These are phyloP conservation scores for Crocuta crocuta DNA, from an alignment of 2,113 vertebrate genomes.

Conservation along the genomic window DNA sequence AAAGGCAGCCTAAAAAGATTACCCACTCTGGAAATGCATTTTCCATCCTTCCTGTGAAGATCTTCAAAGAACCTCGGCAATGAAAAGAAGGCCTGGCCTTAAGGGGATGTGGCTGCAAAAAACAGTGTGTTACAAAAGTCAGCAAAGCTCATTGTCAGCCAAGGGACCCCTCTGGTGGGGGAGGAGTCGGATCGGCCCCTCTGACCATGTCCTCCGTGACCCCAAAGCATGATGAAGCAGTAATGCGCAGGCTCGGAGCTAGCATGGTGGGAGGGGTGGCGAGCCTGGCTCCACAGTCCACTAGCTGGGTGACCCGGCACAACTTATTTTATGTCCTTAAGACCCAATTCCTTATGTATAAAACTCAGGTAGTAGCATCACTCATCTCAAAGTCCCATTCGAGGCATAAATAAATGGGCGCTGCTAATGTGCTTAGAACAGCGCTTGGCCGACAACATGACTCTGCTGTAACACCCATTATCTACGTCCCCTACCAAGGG, in stretches of 20 bases:
- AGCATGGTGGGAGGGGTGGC: no score
- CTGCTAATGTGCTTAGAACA: rapidly evolving
- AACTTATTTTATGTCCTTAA: background rate
- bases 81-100: background rate
- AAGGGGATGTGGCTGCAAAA: background rate
- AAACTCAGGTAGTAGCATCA: background rate
- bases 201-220: rapidly evolving
- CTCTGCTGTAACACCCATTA: rapidly evolving
- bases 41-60: background rate
- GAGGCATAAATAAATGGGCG: rapidly evolving
- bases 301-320: rapidly evolving
- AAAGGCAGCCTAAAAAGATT: background rate
- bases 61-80: background rate
- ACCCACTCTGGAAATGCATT: background rate
- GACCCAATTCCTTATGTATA: background rate
- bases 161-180: rapidly evolving
- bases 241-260: rapidly evolving
- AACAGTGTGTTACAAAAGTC: rapidly evolving
- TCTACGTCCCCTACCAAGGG: rapidly evolving
- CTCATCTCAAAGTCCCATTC: background rate
- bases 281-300: rapidly evolving
- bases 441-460: background rate
- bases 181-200: rapidly evolving
- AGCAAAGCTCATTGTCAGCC: background rate
- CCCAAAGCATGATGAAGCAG: rapidly evolving